Evolutionary conservation across 2,888 invertebrate genomes (phyloP).

Genomic region (Orthonevra nobilis): DNA sequence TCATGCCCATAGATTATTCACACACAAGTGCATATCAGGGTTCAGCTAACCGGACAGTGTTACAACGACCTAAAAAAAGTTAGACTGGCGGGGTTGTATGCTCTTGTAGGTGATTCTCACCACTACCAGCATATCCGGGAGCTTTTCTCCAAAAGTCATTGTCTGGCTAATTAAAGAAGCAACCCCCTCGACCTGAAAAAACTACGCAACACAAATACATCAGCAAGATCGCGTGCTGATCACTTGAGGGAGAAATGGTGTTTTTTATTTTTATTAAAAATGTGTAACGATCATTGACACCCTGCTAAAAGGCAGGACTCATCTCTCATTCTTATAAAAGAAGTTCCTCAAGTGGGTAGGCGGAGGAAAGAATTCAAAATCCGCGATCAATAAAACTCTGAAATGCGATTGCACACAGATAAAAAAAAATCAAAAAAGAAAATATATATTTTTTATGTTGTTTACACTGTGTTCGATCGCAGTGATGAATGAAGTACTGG

Average conservation of each 20-base stretch:
- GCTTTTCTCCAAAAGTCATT: constrained; percentile 47
- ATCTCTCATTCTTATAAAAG: constrained; percentile 25
- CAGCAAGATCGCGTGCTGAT: constrained; percentile 15
- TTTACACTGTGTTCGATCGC: constrained; percentile 52
- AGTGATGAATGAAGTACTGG: not conserved
- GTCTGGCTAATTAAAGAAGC: constrained; percentile 62
- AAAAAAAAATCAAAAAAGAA: too few relatives aligned
- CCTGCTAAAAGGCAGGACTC: constrained; percentile 29
- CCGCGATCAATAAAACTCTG: constrained; percentile 39
- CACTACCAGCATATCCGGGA: constrained; percentile 18
- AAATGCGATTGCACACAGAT: too few relatives aligned
- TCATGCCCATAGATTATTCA: constrained; percentile 26
- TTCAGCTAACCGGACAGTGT: not conserved
- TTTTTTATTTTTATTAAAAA: too few relatives aligned
- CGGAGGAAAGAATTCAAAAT: constrained; percentile 16
- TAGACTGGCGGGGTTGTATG: constrained; percentile 17
- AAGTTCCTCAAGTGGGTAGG: constrained; percentile 15
- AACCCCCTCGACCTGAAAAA: constrained; percentile 27
- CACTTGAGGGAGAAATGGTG: constrained; percentile 41
- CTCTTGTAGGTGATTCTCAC: constrained; percentile 32
- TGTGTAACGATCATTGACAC: constrained; percentile 68
- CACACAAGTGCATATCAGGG: constrained; percentile 42
- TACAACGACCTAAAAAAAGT: constrained; percentile 16
- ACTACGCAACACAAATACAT: constrained; percentile 22
- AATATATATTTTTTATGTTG: constrained; percentile 36